Conservation (phyloP, 1,140 invertebrate species). For the Drosophila obscura region DNA sequence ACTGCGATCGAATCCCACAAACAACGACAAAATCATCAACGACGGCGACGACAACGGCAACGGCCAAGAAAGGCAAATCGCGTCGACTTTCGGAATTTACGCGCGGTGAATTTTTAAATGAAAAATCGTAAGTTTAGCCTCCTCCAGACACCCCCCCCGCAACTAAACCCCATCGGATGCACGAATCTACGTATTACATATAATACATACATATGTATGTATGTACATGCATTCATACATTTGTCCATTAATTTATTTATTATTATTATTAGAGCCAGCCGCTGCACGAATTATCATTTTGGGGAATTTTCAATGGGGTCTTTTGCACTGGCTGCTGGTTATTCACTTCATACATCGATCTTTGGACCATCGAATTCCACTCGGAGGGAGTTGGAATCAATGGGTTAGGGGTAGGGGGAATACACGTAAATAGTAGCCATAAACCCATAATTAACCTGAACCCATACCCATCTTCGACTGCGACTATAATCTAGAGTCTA, state of each 20-base stretch:
- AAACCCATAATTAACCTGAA: too few species aligned
- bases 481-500: too few species aligned
- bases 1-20: slow-evolving; percentile 29
- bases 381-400: too few species aligned
- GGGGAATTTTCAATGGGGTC: too few species aligned
- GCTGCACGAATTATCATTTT: slow-evolving; percentile 4
- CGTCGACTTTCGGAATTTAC: slow-evolving; percentile 84
- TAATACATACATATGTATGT: too few species aligned
- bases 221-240: too few species aligned
- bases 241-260: slow-evolving; percentile 39
- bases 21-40: slow-evolving; percentile 39
- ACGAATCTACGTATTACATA: slow-evolving; percentile 15
- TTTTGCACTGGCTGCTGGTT: too few species aligned
- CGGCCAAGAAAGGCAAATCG: slow-evolving; percentile 81
- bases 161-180: background rate
- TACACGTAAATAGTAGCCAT: too few species aligned
- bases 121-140: slow-evolving; percentile 83
- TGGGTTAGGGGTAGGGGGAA: too few species aligned
- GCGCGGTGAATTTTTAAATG: slow-evolving; percentile 84
- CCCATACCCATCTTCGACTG: too few species aligned
- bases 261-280: slow-evolving; percentile 40
- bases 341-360: too few species aligned
- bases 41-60: slow-evolving; percentile 11
- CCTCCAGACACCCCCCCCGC: slow-evolving; percentile 1
- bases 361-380: too few species aligned